Conservation (phyloP, 2,888 invertebrate genomes). For the Lochmaea crataegi region DNA sequence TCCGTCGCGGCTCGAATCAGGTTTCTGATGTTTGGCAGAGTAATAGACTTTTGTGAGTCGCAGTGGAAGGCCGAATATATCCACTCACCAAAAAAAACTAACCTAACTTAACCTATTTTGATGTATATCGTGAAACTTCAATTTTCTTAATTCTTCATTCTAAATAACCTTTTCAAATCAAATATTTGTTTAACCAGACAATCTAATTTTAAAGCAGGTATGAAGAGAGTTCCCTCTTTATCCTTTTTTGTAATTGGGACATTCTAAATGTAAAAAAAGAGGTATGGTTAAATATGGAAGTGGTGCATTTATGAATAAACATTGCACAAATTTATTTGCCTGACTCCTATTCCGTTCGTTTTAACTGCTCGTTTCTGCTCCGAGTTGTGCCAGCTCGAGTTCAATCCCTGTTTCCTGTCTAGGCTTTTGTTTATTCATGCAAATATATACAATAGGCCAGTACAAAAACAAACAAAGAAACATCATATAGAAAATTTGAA, state of each 20-base stretch:
- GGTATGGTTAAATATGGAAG: slow-evolving; percentile 55
- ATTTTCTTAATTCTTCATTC: too few species aligned
- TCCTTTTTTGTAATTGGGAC: slow-evolving; percentile 13
- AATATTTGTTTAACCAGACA: too few species aligned
- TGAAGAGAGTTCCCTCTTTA: not conserved
- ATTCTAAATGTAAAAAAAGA: slow-evolving; percentile 16
- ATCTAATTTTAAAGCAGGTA: not conserved
- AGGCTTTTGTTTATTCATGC: slow-evolving; percentile 55
- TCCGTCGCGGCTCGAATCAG: too few species aligned
- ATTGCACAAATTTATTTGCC: slow-evolving; percentile 59
- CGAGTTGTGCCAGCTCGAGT: slow-evolving; percentile 37
- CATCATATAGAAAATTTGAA: not conserved
- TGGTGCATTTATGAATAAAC: slow-evolving; percentile 62
- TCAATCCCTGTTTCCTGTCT: slow-evolving; percentile 54
- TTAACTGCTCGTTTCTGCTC: slow-evolving; percentile 37
- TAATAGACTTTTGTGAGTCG: too few species aligned
- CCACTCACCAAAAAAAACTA: too few species aligned
- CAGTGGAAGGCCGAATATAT: too few species aligned
- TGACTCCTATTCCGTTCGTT: slow-evolving; percentile 46
- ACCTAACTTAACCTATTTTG: too few species aligned
- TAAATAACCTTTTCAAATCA: not conserved
- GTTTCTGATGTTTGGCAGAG: too few species aligned
- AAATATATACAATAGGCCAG: slow-evolving; percentile 28
- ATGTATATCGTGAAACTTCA: too few species aligned
- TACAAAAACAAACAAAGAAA: not conserved